Base-by-base conservation (phyloP, 2,797 vertebrate genomes). In the Mallotus villosus region DNA sequence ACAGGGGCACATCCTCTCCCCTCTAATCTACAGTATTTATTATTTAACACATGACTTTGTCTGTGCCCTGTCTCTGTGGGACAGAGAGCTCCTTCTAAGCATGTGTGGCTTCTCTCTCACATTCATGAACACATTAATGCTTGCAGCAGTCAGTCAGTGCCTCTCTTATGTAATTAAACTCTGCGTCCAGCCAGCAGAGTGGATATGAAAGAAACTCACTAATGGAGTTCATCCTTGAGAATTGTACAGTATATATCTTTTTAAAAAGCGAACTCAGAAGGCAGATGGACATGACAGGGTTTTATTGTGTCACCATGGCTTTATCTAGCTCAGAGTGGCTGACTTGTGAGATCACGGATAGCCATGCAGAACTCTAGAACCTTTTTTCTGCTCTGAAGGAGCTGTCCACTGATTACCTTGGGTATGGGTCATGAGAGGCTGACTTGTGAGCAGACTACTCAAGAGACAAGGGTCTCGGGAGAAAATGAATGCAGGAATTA, bases 281-380 rank as follows among this genome's bases (percentile, higher is more conserved):
- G 53, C 21, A 68, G 11, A 68, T 34, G 51, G 51, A 58, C 66
- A 22, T 55, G 51, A 34, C 32, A 12, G 25, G 53, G 27, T 6
- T 55, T 32, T 57, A 68, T 68, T 27, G 55, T 32, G 55, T 34
- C 51, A 57, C 55, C 34, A 37, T 57, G 27, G 8, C 4, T 67
- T 55, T 53, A 46, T 46, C 41, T 8, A 27, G 8, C 49, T 55
- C 65, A 67, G 17, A 49, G 9, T 5, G 19, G 12, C 46, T 67
- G 49, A 51, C 6, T 53, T 32, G 24, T 46, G 24, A 21, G 41
- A 46, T 25, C 25, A 46, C 37, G 14, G 41, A 27, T 25, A 2
- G 41, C 49, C 12, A 22, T 46, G 46, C 21, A 11, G 34, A 66
- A 66, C 9, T 24, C 63, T 66, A 41, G 21, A 66, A 17, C 63